Base-by-base conservation (phyloP, 2,113 vertebrate species). In the Osmerus mordax region DNA sequence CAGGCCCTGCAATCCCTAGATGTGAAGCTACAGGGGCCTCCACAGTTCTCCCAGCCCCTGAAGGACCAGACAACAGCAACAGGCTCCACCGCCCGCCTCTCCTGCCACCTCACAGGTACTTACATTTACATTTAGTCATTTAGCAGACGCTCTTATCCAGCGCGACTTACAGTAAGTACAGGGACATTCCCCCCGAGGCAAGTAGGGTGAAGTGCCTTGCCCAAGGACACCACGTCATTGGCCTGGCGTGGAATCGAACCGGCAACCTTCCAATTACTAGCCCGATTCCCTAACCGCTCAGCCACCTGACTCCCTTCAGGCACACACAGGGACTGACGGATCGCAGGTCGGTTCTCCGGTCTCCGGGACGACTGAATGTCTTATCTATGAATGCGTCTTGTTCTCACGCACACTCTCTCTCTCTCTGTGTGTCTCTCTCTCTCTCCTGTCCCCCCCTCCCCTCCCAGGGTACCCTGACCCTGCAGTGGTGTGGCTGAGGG, bases 401-500 rank as follows among this genome's bases (percentile, higher is more conserved):
- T n/a, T 56, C 54, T 56, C 53, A 8, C 11, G 11, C 52, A 3
- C 52, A 3, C 52, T 23, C 19, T 61, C 59, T 25, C 3, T 15
- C 29, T 63, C 51, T 29, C 19, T 19, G 21, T 21, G n/a, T n/a
- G n/a, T n/a, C n/a, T 32, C 11, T 16, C 19, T 68, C 16, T 32
- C 3, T 12, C 9, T 28, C 19, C 21, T 14, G n/a, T 18, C 28
- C 7, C 21, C 18, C 54, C 7, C 21, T 13, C 54, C 6, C 32
- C 16, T 54, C 0, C 51, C 77, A 94, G 94, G 92, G 36, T 92
- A 91, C 74, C 93, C 92, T 2, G 91, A 93, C 70, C 92, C 92
- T 1, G 93, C 92, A 78, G 91, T 94, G 83, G 71, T 92, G 63
- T 94, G 94, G 93, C 78, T 92, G 29, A 78, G 83, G 65, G 90